phyloP scores from a whole-genome alignment of 2,797 vertebrate species.

The Carduelis carduelis region DNA sequence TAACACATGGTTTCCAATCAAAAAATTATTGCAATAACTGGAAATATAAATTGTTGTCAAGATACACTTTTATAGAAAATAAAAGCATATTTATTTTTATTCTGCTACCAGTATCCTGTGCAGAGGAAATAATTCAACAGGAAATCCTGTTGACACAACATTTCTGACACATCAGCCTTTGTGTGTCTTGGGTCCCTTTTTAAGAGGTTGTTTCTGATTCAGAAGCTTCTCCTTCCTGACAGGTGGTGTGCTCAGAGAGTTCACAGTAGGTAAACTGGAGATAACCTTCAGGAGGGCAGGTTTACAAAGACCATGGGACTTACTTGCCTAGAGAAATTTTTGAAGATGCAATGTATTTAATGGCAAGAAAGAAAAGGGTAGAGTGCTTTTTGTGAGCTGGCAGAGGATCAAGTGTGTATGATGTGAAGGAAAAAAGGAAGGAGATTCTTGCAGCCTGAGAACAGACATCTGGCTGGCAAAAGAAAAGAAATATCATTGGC shows the following conservation, averaged over 20 bases:
- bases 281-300: constrained; percentile 10
- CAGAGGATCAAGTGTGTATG: constrained; percentile 44
- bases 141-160: constrained; percentile 62
- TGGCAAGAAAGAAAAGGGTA: background rate
- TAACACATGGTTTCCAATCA: background rate
- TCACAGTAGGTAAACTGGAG: constrained; percentile 30
- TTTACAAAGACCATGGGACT: constrained; percentile 15
- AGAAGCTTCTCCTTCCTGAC: constrained; percentile 64
- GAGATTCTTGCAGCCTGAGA: constrained; percentile 51
- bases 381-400: constrained; percentile 24
- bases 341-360: constrained; percentile 14
- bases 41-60: constrained; percentile 4
- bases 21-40: background rate
- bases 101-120: constrained; percentile 9
- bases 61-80: constrained; percentile 12
- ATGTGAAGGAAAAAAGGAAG: constrained; percentile 51
- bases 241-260: constrained; percentile 32
- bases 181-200: constrained; percentile 32
- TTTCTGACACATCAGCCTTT: constrained; percentile 45
- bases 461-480: constrained; percentile 61
- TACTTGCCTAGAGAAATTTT: constrained; percentile 21
- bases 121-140: constrained; percentile 36
- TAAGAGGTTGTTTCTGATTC: constrained; percentile 38
- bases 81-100: constrained; percentile 46
- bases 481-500: constrained; percentile 32